phyloP scores from a whole-genome alignment of 2,888 invertebrate species.

The Leptothorax acervorum region DNA sequence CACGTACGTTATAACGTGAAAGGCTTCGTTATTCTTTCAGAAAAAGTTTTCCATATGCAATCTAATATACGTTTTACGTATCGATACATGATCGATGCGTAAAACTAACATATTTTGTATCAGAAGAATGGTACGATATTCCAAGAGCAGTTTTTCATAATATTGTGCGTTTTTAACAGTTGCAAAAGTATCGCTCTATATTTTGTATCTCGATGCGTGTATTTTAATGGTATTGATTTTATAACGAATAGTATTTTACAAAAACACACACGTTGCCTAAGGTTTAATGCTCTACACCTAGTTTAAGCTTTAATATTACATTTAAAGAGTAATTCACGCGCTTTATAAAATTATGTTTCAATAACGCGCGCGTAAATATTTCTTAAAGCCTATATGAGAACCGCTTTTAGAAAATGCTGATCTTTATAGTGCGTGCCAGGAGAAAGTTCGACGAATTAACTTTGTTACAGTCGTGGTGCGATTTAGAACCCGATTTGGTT shows the following conservation, averaged over 20 bases:
- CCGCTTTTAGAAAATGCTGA: not conserved
- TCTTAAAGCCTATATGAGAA: not conserved
- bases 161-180: constrained; percentile 9
- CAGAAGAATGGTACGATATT: constrained; percentile 8
- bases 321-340: not conserved
- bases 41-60: not conserved
- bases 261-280: not conserved
- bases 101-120: constrained; percentile 22
- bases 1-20: constrained; percentile 4
- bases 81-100: not conserved
- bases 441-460: constrained; percentile 43
- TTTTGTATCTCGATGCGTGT: not conserved
- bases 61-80: not conserved
- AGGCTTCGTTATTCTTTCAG: not conserved
- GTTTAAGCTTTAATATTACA: not conserved
- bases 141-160: not conserved
- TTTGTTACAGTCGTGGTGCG: constrained; percentile 5
- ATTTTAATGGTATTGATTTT: not conserved
- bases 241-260: not conserved
- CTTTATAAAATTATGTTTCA: not conserved
- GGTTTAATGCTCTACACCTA: not conserved
- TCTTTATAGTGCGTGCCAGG: constrained; percentile 25
- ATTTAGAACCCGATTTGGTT: constrained; percentile 24
- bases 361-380: not conserved
- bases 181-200: not conserved